Base-by-base conservation (phyloP, 2,888 invertebrate species). In the Ceriagrion tenellum region DNA sequence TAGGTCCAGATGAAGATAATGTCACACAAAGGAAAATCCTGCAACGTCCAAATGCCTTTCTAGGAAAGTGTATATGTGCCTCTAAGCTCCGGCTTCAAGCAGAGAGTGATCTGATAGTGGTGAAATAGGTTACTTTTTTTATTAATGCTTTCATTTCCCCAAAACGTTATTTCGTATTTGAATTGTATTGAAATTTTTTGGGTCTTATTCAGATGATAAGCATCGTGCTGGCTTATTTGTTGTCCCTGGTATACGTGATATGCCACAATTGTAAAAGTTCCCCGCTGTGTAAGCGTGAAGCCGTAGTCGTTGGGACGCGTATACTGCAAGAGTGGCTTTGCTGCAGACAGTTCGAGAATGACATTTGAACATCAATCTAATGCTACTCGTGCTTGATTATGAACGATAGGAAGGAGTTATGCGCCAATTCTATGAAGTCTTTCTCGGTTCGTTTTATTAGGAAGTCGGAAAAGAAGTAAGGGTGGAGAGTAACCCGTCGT, bases 1-100 rank as follows among this genome's bases (percentile, higher is more conserved):
- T 93, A 93, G 93, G 69, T 93, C n/a, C 93, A 47, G 74, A 93
- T 91, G 63, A 40, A 69, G 91, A 91, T 93, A 69, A 47, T 93
- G 69, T 74, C 93, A 26, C 63, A 35, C 91, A 40, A 59, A 63
- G 59, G 63, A 63, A 63, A 91, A 91, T 91, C 63, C 63, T 10
- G 55, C n/a, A 91, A 40, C 63, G 30, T 91, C 59, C 81, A 81
- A 81, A 30, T 81, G 81, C 30, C 16, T 81, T n/a, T 35, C 81
- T 81, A 35, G 81, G 35, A 18, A 81, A 35, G 81, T 81, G 81
- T 35, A 35, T 35, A 35, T 81, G 30, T 81, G 35, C 35, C 81
- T 81, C 2, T 81, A 26, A 35, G 10, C 81, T 81, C 30, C 16
- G 10, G 26, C 74, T 10, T 30, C 74, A n/a, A 10, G 74, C 10